A percentile compares a stretch with the other conserved stretches of the same genome.
These are phyloP conservation scores for Gyps fulvus DNA, from an alignment of 2,113 vertebrate genomes.

Conservation along the genomic window DNA sequence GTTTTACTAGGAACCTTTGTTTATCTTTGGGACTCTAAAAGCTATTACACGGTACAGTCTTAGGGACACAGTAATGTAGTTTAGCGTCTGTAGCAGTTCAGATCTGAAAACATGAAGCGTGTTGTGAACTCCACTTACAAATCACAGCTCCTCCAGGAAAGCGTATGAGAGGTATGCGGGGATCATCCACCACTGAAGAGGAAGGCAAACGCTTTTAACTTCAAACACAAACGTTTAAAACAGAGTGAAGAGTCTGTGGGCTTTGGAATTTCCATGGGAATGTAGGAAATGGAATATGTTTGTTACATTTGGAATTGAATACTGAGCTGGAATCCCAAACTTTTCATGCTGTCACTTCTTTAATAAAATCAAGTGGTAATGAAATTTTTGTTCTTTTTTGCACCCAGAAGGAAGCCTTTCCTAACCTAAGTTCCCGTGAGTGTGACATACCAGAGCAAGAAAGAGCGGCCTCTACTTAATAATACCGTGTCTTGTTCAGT, in stretches of 20 bases:
- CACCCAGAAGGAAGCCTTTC: background rate
- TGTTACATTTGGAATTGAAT: constrained; percentile 1
- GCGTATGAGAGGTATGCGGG: background rate
- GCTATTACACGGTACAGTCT: rapidly evolving
- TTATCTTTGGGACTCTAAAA: background rate
- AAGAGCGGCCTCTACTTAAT: background rate
- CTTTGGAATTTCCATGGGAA: constrained; percentile 18
- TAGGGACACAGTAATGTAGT: background rate
- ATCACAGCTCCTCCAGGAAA: background rate
- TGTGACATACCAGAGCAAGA: background rate
- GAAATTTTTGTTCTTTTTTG: background rate
- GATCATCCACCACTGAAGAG: background rate
- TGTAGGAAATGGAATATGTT: background rate
- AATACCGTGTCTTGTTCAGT: background rate
- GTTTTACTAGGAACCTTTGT: background rate
- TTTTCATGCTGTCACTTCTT: background rate
- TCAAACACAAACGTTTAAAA: background rate
- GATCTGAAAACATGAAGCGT: background rate
- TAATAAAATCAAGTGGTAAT: background rate
- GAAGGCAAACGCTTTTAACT: background rate
- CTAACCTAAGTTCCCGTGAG: background rate
- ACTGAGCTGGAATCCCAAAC: background rate
- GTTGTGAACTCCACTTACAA: background rate
- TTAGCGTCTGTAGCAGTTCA: background rate
- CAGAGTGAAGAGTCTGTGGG: background rate